Percentiles rank a stretch among this genome's conserved stretches.
phyloP scores from a whole-genome alignment of 2,888 invertebrate genomes.

The Microchrysa polita region DNA sequence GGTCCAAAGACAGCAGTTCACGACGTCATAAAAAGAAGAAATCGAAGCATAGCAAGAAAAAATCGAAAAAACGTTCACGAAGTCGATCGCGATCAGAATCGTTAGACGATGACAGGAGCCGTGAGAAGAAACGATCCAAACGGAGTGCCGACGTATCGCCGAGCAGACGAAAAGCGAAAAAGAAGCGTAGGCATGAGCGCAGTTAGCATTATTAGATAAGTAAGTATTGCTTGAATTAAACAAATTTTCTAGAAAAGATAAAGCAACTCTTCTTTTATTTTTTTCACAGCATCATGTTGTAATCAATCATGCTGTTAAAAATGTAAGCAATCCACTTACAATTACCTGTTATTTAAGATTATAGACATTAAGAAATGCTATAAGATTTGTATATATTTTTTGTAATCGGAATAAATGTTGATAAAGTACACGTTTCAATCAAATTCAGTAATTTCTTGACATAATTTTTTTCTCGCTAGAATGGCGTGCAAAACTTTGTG shows the following conservation, averaged over 20 bases:
- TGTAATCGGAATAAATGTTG: neutral
- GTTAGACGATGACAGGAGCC: neutral
- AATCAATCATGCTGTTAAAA: neutral
- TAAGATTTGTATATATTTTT: neutral
- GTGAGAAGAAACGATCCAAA: slow-evolving; percentile 26
- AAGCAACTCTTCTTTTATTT: too few species aligned
- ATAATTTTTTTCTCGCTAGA: too few species aligned
- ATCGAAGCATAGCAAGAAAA: slow-evolving; percentile 56
- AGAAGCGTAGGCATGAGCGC: slow-evolving; percentile 28
- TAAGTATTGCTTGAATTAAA: neutral
- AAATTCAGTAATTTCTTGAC: too few species aligned
- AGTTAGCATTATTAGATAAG: neutral
- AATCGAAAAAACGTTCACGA: slow-evolving; percentile 55
- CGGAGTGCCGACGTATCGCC: slow-evolving; percentile 11
- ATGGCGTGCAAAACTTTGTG: too few species aligned
- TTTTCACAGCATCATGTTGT: neutral
- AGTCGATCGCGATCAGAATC: slow-evolving; percentile 47
- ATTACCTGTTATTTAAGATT: neutral
- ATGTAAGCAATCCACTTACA: neutral
- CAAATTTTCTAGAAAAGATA: too few species aligned
- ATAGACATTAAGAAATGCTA: neutral
- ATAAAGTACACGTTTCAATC: too few species aligned
- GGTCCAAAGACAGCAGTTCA: slow-evolving; percentile 42
- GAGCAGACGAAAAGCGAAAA: slow-evolving; percentile 14
- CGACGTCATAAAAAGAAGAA: slow-evolving; percentile 50